Evolutionary conservation across 2,888 invertebrate species (phyloP).

Genomic region (Phalera bucephala): DNA sequence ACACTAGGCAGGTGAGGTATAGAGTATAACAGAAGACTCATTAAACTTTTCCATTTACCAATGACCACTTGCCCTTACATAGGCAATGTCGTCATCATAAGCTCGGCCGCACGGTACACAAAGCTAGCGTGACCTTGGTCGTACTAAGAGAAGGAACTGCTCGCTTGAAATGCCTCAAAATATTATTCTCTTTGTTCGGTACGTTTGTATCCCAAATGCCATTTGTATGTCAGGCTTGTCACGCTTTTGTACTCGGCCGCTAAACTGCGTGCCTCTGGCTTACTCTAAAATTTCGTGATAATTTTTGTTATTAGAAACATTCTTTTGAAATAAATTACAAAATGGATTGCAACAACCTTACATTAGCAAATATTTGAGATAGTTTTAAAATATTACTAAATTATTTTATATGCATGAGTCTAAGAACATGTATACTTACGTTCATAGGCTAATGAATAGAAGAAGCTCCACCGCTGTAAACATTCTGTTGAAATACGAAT

Average conservation of each 20-base stretch:
- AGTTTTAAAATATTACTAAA: too few relatives aligned
- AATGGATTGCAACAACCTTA: too few relatives aligned
- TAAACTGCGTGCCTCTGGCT: constrained; percentile 19
- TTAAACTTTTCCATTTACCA: too few relatives aligned
- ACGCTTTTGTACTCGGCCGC: constrained; percentile 31
- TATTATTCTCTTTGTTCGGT: constrained; percentile 59
- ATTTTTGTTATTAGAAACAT: constrained; percentile 22
- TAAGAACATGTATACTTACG: too few relatives aligned
- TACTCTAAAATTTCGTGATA: constrained; percentile 36
- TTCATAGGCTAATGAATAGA: too few relatives aligned
- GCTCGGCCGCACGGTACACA: constrained; percentile 25
- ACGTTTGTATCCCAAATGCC: constrained; percentile 58
- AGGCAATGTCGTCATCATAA: constrained; percentile 18
- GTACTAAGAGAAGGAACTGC: constrained; percentile 46
- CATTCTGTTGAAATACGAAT: too few relatives aligned
- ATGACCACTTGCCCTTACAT: too few relatives aligned
- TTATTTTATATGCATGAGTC: too few relatives aligned
- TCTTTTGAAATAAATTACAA: constrained; percentile 20
- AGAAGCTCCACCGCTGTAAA: too few relatives aligned
- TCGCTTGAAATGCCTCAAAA: constrained; percentile 47
- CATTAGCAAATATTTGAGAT: too few relatives aligned
- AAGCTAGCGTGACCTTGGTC: constrained; percentile 50
- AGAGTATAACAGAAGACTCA: too few relatives aligned
- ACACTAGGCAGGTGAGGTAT: too few relatives aligned
- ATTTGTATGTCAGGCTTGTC: constrained; percentile 60